Percentiles rank a stretch among this genome's conserved stretches.
Conservation (phyloP, 1,140 invertebrate species). For the Polypedilum pembai region DNA sequence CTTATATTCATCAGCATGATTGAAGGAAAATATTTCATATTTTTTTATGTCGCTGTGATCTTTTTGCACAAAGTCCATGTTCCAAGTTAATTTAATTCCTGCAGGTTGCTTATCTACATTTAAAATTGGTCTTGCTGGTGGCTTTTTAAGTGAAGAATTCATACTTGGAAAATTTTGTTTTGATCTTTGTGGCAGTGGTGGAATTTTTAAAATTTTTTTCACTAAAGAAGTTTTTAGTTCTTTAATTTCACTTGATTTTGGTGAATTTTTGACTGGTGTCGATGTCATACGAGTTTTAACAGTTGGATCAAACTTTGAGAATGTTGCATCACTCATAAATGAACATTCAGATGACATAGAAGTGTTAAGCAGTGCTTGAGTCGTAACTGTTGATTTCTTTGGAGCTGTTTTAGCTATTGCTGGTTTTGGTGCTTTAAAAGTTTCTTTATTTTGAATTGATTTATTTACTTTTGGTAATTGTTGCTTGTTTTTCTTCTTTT, state of each 20-base stretch:
- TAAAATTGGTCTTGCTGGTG: neutral
- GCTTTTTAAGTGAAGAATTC: neutral
- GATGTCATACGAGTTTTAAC: neutral
- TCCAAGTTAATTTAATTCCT: neutral
- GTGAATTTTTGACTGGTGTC: neutral
- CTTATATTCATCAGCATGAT: neutral
- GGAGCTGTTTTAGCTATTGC: neutral
- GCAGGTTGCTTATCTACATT: neutral
- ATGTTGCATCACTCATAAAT: too few relatives aligned
- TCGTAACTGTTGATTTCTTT: neutral
- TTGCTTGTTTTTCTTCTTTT: too few relatives aligned
- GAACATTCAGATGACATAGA: too few relatives aligned
- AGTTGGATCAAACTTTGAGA: too few relatives aligned
- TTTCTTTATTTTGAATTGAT: too few relatives aligned
- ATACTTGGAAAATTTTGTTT: neutral
- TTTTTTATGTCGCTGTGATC: neutral
- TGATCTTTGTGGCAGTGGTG: neutral
- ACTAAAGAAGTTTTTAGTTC: neutral
- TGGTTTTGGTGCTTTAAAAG: neutral
- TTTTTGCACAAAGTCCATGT: neutral
- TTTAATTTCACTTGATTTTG: neutral
- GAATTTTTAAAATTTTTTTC: neutral
- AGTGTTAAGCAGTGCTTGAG: neutral
- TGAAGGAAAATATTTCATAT: neutral
- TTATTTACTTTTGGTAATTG: too few relatives aligned